A percentile compares a stretch with the other conserved stretches of the same genome.
phyloP scores from a whole-genome alignment of 2,797 vertebrate genomes.

The Dipus sagitta region DNA sequence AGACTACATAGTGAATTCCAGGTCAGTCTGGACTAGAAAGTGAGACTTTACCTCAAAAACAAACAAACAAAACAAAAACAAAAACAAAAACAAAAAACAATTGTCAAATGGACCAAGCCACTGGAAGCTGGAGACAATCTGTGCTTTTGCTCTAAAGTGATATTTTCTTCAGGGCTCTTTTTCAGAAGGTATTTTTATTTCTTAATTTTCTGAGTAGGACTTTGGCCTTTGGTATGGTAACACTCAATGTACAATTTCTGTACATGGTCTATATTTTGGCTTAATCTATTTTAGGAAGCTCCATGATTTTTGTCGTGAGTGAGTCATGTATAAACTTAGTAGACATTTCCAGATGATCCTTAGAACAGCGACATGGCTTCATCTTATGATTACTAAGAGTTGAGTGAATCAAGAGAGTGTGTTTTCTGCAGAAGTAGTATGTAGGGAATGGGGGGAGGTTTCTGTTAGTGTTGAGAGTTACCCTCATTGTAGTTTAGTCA shows the following conservation, averaged over 20 bases:
- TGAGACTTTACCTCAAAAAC: too few relatives aligned
- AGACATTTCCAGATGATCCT: not conserved
- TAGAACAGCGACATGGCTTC: not conserved
- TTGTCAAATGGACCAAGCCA: not conserved
- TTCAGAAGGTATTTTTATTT: slow-evolving; percentile 32
- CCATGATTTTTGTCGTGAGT: not conserved
- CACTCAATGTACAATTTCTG: not conserved
- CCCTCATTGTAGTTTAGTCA: not conserved
- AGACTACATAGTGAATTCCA: too few relatives aligned
- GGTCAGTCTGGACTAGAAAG: too few relatives aligned
- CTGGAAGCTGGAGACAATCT: too few relatives aligned
- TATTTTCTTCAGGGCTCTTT: not conserved
- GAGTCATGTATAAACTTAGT: not conserved
- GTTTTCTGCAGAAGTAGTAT: not conserved
- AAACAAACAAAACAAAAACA: too few relatives aligned
- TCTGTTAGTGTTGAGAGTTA: not conserved
- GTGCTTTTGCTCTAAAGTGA: not conserved
- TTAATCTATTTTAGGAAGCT: not conserved
- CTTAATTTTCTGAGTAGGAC: not conserved
- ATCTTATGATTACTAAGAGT: slow-evolving; percentile 26
- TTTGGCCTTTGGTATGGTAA: slow-evolving; percentile 18
- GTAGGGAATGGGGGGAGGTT: not conserved
- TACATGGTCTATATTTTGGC: slow-evolving; percentile 30
- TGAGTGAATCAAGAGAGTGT: not conserved
- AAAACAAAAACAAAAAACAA: not conserved